A percentile compares a stretch with the other conserved stretches of the same genome.
These are phyloP conservation scores for Ormyrus thymus DNA, from an alignment of 2,888 invertebrate genomes.

Conservation along the genomic window DNA sequence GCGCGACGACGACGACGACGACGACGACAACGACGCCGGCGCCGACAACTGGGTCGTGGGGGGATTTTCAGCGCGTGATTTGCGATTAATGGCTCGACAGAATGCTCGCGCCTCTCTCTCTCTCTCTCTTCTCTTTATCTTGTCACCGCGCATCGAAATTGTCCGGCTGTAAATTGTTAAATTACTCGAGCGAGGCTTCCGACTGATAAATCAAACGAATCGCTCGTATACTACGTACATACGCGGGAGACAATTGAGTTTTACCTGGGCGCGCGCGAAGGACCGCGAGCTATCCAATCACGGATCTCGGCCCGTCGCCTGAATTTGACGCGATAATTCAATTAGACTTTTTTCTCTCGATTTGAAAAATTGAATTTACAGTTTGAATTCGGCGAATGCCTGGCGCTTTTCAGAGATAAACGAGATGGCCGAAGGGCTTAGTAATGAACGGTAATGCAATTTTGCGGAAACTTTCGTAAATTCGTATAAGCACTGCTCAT, in stretches of 20 bases:
- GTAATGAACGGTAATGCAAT: too few species aligned
- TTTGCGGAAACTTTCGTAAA: too few species aligned
- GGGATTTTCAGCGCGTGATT: conserved; percentile 44
- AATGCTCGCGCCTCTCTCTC: conserved; percentile 7
- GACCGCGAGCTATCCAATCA: too few species aligned
- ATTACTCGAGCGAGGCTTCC: conserved; percentile 24
- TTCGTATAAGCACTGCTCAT: too few species aligned
- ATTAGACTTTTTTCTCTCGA: too few species aligned
- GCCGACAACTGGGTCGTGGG: conserved; percentile 2
- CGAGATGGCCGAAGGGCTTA: too few species aligned
- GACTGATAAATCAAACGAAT: conserved; percentile 31
- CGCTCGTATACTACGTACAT: too few species aligned
- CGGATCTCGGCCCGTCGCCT: neutral
- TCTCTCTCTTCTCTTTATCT: conserved; percentile 23
- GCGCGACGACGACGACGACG: neutral
- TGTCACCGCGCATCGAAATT: conserved; percentile 18
- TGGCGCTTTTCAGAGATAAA: too few species aligned
- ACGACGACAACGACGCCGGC: neutral
- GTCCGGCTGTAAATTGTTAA: conserved; percentile 37
- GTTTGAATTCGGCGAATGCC: too few species aligned
- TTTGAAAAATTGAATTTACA: too few species aligned
- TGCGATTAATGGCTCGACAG: conserved; percentile 37
- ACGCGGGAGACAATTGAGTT: conserved; percentile 7
- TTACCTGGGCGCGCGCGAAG: neutral
- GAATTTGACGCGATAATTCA: neutral